Evolutionary conservation across 2,113 vertebrate species (phyloP).

Genomic region (Dipodomys spectabilis): DNA sequence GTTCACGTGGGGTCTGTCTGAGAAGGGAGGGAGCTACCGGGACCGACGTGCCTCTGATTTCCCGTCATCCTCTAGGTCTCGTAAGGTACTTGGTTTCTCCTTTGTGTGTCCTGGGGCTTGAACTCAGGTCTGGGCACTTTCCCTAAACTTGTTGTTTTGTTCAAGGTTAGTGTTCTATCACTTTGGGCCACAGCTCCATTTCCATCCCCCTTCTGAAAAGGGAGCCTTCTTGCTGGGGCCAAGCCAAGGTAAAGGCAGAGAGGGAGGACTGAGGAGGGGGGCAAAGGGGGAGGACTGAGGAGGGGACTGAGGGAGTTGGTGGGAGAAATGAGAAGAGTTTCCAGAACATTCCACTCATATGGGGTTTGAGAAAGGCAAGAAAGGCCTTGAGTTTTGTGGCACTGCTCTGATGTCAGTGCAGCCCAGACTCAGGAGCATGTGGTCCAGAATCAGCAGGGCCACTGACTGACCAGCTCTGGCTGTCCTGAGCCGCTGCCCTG

Average conservation of each 20-base stretch:
- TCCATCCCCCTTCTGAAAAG: not conserved
- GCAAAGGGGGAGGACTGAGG: accelerated
- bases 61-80: not conserved
- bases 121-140: too few relatives aligned
- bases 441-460: not conserved
- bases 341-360: accelerated
- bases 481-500: too few relatives aligned
- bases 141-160: too few relatives aligned
- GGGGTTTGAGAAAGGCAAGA: not conserved
- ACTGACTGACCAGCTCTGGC: not conserved
- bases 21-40: not conserved
- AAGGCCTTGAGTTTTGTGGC: slow-evolving; percentile 6
- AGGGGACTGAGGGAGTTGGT: not conserved
- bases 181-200: too few relatives aligned
- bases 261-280: not conserved
- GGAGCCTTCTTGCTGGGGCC: not conserved
- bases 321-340: not conserved
- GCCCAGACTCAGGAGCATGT: not conserved
- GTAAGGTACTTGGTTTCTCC: accelerated
- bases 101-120: too few relatives aligned
- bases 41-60: not conserved
- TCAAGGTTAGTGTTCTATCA: too few relatives aligned
- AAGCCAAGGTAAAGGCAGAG: not conserved
- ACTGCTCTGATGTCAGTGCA: not conserved
- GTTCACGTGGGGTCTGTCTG: not conserved